Evolutionary conservation across 2,888 invertebrate genomes (phyloP).

Genomic region (Archips xylosteana): DNA sequence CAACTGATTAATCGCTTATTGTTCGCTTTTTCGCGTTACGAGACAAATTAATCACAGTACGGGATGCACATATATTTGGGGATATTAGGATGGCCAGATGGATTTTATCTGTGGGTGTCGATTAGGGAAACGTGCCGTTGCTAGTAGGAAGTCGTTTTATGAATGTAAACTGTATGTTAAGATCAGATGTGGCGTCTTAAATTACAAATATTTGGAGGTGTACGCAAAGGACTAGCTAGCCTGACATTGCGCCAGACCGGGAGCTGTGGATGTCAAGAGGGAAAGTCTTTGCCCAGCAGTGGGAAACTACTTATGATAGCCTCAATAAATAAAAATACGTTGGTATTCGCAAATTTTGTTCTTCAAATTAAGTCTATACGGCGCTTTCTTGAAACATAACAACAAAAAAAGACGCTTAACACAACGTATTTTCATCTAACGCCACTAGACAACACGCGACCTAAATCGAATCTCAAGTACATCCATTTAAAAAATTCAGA

Average conservation of each 20-base stretch:
- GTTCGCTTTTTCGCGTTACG: conserved; percentile 41
- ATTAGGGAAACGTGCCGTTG: neutral
- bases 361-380: too few species aligned
- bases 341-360: too few species aligned
- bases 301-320: too few species aligned
- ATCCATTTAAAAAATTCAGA: conserved; percentile 9
- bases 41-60: conserved; percentile 39
- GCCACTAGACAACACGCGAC: neutral
- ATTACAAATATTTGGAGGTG: too few species aligned
- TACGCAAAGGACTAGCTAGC: too few species aligned
- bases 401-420: too few species aligned
- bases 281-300: too few species aligned
- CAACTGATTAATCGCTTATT: conserved; percentile 43
- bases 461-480: conserved; percentile 38
- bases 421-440: neutral
- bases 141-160: neutral
- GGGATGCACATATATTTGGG: conserved; percentile 35
- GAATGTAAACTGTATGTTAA: neutral
- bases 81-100: conserved; percentile 29
- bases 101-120: neutral
- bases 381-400: too few species aligned
- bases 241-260: too few species aligned
- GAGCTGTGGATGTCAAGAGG: too few species aligned
- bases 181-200: too few species aligned
- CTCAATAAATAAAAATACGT: too few species aligned